Evolutionary conservation across 2,113 vertebrate genomes (phyloP), one percentile per base, ranked within the genome.

Genomic region (Hystrix cristata): DNA sequence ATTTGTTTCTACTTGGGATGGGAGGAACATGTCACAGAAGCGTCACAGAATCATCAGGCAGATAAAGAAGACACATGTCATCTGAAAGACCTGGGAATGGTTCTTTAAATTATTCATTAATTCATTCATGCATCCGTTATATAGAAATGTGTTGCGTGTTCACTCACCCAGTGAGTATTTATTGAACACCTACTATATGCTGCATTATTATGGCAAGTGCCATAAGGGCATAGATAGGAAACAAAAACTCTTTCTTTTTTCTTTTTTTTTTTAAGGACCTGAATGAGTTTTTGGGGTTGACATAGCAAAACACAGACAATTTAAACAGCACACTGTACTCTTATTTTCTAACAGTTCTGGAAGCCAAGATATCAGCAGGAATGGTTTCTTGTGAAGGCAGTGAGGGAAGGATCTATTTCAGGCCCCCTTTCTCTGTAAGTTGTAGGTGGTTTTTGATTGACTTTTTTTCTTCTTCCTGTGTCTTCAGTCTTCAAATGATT

Each of bases 401-500:
- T 69, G 25, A 48, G 15, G 43, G 19, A 48, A 19, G 59, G 19
- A 23, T 67, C 4, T 13, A 7, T 51, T 19, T 25, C 34, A 57
- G 23, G 13, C 13, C 12, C 72, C 12, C 25, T 51, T 51, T 51
- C 16, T 94, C 31, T 51, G 14, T 46, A 55, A 16, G 14, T 38
- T 53, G 2, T 18, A 38, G 5, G 25, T 13, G 31, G 13, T n/a
- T 5, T 0, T 25, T 31, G 12, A n/a, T 3, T 31, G 16, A 55
- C 0, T 15, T 76, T 76, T 0, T 64, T 83, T 55, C 27, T 87
- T 31, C 13, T 87, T 55, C 29, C 43, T 18, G 7, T 60, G 19
- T 87, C 43, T 86, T 87, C 43, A n/a, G 29, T 92, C 29, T 89
- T 87, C 43, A n/a, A 14, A 1, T n/a, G 23, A 4, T 71, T 55